Base-by-base conservation (phyloP, 2,888 invertebrate genomes). In the Holacanthella duospinosa region DNA sequence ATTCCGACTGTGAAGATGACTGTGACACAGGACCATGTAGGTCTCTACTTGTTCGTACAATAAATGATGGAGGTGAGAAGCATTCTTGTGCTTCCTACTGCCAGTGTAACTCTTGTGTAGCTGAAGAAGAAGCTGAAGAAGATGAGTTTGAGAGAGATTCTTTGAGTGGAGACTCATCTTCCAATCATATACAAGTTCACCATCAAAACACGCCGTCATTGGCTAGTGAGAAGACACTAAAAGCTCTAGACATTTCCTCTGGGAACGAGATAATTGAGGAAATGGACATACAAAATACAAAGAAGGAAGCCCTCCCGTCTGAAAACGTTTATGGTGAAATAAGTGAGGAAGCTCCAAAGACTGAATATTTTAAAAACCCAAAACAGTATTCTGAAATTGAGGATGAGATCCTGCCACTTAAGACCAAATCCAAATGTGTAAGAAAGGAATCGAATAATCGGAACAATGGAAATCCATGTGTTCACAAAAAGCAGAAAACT, bases 141-240 rank as follows among this genome's bases (percentile, higher is more conserved):
- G 70, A 70, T 59, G 70, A 68, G 29, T 55, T 65, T 43, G 70
- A 71, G 4, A 16, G 55, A 36, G 62, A 44, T 27, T 54, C 55
- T 1, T 55, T 59, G 21, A 55, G 48, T 29, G 26, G 28, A 4
- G n/a, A n/a, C n/a, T 43, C n/a, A 9, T 58, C 9, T 9, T 21
- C 29, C 59, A 12, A n/a, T 26, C 21, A 53, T 9, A 19, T 62
- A n/a, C 21, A 43, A 43, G 65, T 62, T 25, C 62, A 65, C 12
- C 70, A 71, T 58, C 65, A 67, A 54, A 71, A 68, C 44, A 73
- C 70, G 1, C 73, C 73, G 43, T 73, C 73, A 1, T 71, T 73
- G 73, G 69, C 66, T 6, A 71, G 71, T 65, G 73, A 73, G 54
- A 61, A 67, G 36, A 73, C 73, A 12, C 66, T 73, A 9, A 73